These are phyloP conservation scores for Corythaixoides concolor DNA, from an alignment of 2,113 vertebrate species.

Conservation along the genomic window DNA sequence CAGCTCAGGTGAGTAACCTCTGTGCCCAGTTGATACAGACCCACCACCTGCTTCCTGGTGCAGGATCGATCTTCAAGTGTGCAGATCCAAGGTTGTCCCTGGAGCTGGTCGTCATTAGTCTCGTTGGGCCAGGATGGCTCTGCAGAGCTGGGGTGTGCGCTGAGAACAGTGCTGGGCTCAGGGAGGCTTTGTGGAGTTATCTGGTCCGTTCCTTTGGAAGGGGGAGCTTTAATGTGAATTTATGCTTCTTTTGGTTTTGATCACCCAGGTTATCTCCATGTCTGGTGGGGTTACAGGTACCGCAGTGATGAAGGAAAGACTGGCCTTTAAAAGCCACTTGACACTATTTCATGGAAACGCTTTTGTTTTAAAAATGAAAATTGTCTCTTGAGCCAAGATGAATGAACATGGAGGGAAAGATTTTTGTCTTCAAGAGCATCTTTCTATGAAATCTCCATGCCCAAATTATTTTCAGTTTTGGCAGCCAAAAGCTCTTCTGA, in stretches of 20 bases:
- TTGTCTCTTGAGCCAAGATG: neutral
- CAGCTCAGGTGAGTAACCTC: neutral
- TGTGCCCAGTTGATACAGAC: neutral
- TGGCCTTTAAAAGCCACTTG: neutral
- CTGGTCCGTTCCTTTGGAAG: neutral
- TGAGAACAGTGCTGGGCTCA: neutral
- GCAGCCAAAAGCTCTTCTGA: neutral
- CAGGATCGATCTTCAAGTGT: too few relatives aligned
- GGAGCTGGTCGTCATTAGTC: neutral
- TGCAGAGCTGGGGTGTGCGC: neutral
- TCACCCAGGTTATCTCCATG: neutral
- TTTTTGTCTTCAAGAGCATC: neutral
- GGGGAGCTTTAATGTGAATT: neutral
- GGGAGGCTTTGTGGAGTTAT: neutral
- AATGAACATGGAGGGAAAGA: neutral
- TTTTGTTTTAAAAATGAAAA: neutral
- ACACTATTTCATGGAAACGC: neutral
- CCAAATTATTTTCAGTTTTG: neutral
- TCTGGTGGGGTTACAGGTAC: neutral
- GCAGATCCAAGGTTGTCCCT: neutral
- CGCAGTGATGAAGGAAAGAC: neutral
- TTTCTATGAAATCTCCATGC: neutral
- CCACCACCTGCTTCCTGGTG: too few relatives aligned
- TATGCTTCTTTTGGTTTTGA: neutral
- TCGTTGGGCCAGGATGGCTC: accelerated